These are phyloP conservation scores for Pseudococcus jackbeardsleyi DNA, from an alignment of 2,888 invertebrate species.

Conservation along the genomic window DNA sequence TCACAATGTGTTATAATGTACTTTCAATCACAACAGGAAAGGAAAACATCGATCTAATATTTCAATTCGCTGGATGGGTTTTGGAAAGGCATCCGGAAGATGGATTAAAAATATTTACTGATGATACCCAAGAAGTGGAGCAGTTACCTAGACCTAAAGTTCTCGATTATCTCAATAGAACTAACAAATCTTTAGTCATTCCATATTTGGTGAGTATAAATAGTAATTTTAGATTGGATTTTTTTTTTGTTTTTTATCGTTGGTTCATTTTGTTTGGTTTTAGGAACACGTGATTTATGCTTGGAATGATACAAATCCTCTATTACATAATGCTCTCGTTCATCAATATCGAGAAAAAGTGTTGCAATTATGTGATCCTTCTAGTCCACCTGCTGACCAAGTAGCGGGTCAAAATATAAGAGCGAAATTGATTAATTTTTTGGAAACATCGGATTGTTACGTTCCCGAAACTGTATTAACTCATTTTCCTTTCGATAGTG, in stretches of 20 bases:
- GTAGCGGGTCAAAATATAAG: conserved; percentile 74
- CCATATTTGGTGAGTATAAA: conserved; percentile 79
- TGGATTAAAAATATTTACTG: conserved; percentile 90
- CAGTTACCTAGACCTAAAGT: conserved; percentile 89
- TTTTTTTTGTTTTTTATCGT: conserved; percentile 29
- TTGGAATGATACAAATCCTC: conserved; percentile 87
- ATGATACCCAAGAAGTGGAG: conserved; percentile 89
- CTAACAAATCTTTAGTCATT: conserved; percentile 85
- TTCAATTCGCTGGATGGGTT: conserved; percentile 96
- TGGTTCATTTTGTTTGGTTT: conserved; percentile 65
- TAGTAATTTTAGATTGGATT: neutral
- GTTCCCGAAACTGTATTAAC: conserved; percentile 88
- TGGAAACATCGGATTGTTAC: conserved; percentile 85
- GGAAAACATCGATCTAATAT: conserved; percentile 87
- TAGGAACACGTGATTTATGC: conserved; percentile 90
- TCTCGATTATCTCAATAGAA: conserved; percentile 87
- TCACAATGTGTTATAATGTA: neutral
- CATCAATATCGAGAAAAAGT: conserved; percentile 87
- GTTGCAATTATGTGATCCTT: conserved; percentile 71
- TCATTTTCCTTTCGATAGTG: conserved; percentile 85
- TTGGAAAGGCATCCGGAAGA: conserved; percentile 87
- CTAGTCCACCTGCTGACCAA: conserved; percentile 71
- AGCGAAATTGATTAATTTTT: conserved; percentile 80
- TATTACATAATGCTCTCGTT: conserved; percentile 92
- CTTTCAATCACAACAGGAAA: conserved; percentile 72